Percentiles rank a stretch among this genome's conserved stretches.
These are phyloP conservation scores for Aphelocoma californica DNA, from an alignment of 2,797 vertebrate species.

Conservation along the genomic window DNA sequence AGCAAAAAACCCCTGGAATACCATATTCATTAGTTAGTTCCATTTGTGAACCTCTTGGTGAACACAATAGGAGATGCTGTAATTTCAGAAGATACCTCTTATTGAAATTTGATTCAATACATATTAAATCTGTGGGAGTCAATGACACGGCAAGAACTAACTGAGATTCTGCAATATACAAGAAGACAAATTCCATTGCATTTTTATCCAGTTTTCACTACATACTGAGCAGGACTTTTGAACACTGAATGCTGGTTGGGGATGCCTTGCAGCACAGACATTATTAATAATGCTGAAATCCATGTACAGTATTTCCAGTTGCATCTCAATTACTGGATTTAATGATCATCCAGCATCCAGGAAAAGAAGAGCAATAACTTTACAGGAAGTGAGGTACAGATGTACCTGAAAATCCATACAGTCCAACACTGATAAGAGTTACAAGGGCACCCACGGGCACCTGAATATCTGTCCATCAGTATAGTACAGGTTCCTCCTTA, in stretches of 20 bases:
- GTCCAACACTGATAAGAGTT: neutral
- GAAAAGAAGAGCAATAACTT: neutral
- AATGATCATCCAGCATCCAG: neutral
- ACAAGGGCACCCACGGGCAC: neutral
- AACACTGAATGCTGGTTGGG: neutral
- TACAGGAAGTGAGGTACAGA: neutral
- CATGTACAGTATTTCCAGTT: neutral
- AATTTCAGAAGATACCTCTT: neutral
- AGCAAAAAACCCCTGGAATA: neutral
- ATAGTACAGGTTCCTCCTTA: neutral
- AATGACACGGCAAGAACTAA: neutral
- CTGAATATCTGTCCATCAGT: neutral
- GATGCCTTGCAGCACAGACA: neutral
- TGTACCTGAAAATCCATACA: neutral
- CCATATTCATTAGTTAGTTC: neutral
- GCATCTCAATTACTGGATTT: neutral
- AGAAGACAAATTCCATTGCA: neutral
- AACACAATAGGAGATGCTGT: neutral
- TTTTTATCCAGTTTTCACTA: neutral
- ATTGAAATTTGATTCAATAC: neutral
- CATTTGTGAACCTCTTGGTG: neutral
- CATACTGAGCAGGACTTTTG: neutral
- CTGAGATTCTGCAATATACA: neutral
- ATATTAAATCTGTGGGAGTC: neutral
- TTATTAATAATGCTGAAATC: slow-evolving; percentile 2